Evolutionary conservation across 2,888 invertebrate species (phyloP), one percentile per base, ranked within the genome.

Genomic region (Chrysolina haemoptera): DNA sequence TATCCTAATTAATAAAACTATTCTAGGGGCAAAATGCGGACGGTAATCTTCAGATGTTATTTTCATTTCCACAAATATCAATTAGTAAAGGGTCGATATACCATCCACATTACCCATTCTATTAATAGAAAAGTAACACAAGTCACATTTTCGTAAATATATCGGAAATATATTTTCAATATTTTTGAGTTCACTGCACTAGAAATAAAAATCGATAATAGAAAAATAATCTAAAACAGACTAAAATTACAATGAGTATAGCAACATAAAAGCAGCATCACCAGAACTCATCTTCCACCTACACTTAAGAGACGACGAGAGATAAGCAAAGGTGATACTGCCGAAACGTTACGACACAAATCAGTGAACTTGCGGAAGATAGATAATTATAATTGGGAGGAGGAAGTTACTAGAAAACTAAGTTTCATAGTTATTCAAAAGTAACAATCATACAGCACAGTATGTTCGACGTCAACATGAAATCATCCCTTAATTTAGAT

Each of bases 101-200:
- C 68, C 72, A 73, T 68, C 68, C 68, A 73, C 72, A 68, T 46
- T 55, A 40, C 59, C 72, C 16, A 14, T 27, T 67, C 65, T 50
- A 68, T n/a, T n/a, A n/a, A n/a, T 16, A 46, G 46, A 68, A 73
- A 63, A 71, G 62, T 68, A 63, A 68, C 59, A 43, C 16, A 50
- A 50, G 63, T 68, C 64, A 68, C 68, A 22, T 64, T 68, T 46
- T 64, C 68, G 46, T 73, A 59, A 73, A 68, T 59, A 71, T 71
- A 71, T 67, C 55, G 66, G 14, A 68, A 41, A 73, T 68, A 73
- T 72, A 68, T 73, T 16, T 68, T 64, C 20, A 68, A 68, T 64
- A 11, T 53, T 64, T 64, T 48, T 53, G 35, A 73, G 64, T 68
- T 73, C 68, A 65, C 68, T 68, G 72, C 27, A 35, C 63, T 50